phyloP scores from a whole-genome alignment of 2,888 invertebrate genomes.

The Drosophila ustulata region DNA sequence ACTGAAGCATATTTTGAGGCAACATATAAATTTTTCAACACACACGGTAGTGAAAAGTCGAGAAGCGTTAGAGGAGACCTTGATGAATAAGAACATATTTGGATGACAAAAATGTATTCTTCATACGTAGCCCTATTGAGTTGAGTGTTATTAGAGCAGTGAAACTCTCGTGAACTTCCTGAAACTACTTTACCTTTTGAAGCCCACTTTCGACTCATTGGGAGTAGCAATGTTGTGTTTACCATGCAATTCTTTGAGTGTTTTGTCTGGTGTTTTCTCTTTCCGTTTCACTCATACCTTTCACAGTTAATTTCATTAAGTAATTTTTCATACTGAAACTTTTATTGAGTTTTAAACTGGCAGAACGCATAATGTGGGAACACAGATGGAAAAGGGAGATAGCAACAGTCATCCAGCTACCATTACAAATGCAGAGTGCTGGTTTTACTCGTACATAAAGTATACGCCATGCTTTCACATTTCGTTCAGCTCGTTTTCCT shows the following conservation, averaged over 20 bases:
- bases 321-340: slow-evolving; percentile 74
- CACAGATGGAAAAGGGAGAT: neutral
- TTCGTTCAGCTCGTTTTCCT: slow-evolving; percentile 17
- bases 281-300: slow-evolving; percentile 49
- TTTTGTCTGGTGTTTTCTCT: slow-evolving; percentile 1
- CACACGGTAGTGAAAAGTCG: no score
- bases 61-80: no score
- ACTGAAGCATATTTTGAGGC: no score
- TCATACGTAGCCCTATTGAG: no score
- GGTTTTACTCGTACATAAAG: slow-evolving; percentile 33
- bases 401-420: slow-evolving; percentile 20
- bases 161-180: no score
- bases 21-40: no score
- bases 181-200: no score
- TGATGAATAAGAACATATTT: no score
- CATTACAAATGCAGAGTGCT: slow-evolving; percentile 60
- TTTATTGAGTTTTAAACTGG: slow-evolving; percentile 74
- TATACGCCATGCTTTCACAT: slow-evolving; percentile 39
- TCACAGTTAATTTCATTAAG: slow-evolving; percentile 78
- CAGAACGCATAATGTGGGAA: slow-evolving; percentile 53
- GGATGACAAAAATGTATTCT: no score
- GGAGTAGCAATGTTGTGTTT: slow-evolving; percentile 12
- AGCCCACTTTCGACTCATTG: no score
- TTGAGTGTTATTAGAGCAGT: no score
- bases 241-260: slow-evolving; percentile 8